Percentiles rank a stretch among this genome's conserved stretches.
Evolutionary conservation across 2,797 vertebrate genomes (phyloP).

Genomic region (Spondyliosoma cantharus): DNA sequence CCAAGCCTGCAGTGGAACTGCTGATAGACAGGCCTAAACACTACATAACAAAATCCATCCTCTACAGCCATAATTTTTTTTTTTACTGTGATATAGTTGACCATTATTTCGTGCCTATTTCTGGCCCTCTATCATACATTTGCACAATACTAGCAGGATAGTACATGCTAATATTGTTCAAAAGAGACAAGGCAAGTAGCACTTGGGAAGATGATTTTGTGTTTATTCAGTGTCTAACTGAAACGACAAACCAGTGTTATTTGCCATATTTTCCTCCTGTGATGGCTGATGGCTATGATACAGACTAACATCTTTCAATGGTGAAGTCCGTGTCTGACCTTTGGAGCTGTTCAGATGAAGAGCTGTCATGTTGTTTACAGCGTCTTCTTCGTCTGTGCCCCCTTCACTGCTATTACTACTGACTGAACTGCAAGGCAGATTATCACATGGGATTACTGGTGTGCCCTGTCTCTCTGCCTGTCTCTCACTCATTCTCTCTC

Average conservation of each 20-base stretch:
- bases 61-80: too few species aligned
- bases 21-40: too few species aligned
- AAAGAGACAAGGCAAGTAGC: background rate
- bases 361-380: constrained; percentile 11
- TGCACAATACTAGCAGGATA: background rate
- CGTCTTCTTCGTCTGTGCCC: constrained; percentile 10
- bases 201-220: background rate
- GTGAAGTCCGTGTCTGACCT: constrained; percentile 10
- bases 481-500: background rate
- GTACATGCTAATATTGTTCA: too few species aligned
- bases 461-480: constrained; percentile 1
- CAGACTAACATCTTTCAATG: constrained; percentile 11
- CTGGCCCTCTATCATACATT: too few species aligned
- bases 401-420: constrained; percentile 35
- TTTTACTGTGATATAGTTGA: too few species aligned
- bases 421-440: constrained; percentile 57
- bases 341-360: constrained; percentile 3
- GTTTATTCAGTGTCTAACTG: background rate
- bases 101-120: too few species aligned
- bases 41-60: too few species aligned
- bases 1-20: too few species aligned
- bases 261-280: background rate
- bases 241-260: background rate
- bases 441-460: constrained; percentile 70
- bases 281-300: background rate